Conservation (phyloP, 2,888 invertebrate species). For the Daptonema setosum region DNA sequence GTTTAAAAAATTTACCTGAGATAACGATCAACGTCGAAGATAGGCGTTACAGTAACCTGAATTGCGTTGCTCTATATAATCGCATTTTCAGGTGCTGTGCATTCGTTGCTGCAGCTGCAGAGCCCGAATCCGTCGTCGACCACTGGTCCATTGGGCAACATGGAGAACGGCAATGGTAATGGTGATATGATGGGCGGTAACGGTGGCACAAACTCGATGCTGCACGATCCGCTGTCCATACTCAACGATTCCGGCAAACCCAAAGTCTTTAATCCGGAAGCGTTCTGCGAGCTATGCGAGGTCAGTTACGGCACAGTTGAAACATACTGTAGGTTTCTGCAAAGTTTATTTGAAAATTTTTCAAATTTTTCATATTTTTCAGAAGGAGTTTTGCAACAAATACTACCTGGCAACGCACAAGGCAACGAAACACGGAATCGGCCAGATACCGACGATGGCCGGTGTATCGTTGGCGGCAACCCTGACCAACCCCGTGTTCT, state of each 20-base stretch:
- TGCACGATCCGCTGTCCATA: neutral
- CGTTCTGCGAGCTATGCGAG: conserved; percentile 91
- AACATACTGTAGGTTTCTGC: too few species aligned
- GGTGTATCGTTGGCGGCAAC: neutral
- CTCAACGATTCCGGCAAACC: neutral
- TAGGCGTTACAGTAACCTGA: too few species aligned
- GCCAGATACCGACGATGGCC: neutral
- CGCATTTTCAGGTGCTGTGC: neutral
- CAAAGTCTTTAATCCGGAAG: conserved; percentile 52
- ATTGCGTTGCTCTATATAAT: too few species aligned
- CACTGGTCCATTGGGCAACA: too few species aligned
- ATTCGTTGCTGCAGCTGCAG: neutral
- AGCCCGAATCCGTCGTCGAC: neutral
- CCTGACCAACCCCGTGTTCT: too few species aligned
- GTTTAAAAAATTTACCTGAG: too few species aligned
- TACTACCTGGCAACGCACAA: conserved; percentile 93
- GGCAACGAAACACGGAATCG: conserved; percentile 82
- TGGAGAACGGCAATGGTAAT: too few species aligned
- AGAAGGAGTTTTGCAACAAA: conserved; percentile 88
- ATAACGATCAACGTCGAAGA: too few species aligned
- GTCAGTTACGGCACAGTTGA: neutral
- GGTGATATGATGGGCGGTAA: too few species aligned
- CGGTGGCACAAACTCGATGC: too few species aligned
- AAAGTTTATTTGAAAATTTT: neutral
- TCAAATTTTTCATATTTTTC: neutral